Evolutionary conservation across 2,888 invertebrate genomes (phyloP), one percentile per base, ranked within the genome.

Genomic region (Trilocha varians): DNA sequence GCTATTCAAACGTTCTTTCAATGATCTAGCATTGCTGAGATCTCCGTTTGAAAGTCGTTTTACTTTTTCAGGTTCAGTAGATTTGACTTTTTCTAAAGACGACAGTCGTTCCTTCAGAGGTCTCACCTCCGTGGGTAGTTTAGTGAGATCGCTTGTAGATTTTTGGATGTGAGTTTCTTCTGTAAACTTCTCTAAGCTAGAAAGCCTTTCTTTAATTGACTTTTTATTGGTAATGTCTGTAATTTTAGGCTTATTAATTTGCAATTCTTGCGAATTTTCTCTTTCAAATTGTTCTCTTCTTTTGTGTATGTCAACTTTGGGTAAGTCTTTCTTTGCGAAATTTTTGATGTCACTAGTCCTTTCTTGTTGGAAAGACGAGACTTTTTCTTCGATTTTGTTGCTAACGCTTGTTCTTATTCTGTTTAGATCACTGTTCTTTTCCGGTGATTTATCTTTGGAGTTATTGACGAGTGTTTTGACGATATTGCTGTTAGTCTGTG

Each of bases 241-340:
- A 55, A 83, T 57, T 57, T 89, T 88, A 48, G 88, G 76, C 62
- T 88, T 82, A 50, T 76, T 87, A 39, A 66, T 68, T 57, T 78
- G 82, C 45, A 77, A 65, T 61, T 88, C 88, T 52, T 79, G 84
- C 32, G 87, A 86, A 54, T 87, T 88, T 55, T 90, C 91, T 54
- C 89, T 88, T 71, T 95, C 95, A 59, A 95, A 95, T 46, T 95
- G 88, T 71, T 94, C 94, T 57, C 94, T 90, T 55, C 94, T 87
- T 77, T 94, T 94, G 44, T 90, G 88, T 52, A 95, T 91, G 67
- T 94, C 91, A 16, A 94, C 92, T 85, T 94, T 95, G n/a, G 93
- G 91, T 46, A 91, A 78, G 59, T 89, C 87, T 58, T 88, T 88
- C 55, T 87, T 87, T 46, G 80, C 75, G 50, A 78, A 77, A 54